Evolutionary conservation across 2,797 vertebrate genomes (phyloP).

Genomic region (Sebastes jordani): DNA sequence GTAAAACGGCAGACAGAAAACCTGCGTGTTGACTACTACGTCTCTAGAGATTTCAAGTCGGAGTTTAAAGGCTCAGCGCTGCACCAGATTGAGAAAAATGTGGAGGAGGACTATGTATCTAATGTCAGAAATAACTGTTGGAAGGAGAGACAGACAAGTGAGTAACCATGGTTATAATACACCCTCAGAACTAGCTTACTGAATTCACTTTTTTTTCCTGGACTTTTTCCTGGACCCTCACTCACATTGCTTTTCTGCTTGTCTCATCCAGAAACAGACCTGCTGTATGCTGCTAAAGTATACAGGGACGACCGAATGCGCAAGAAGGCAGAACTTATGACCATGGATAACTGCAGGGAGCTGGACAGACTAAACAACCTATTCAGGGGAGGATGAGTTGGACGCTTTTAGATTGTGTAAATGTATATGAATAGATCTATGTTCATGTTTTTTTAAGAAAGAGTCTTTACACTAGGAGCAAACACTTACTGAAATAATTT

Average conservation of each 20-base stretch:
- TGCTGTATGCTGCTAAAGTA: constrained; percentile 94
- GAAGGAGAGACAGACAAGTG: constrained; percentile 98
- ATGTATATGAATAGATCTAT: constrained; percentile 74
- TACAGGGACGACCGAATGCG: constrained; percentile 94
- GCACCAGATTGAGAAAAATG: constrained; percentile 95
- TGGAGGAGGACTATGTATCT: constrained; percentile 97
- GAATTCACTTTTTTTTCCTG: not conserved
- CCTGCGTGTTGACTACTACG: constrained; percentile 90
- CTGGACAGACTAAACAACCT: constrained; percentile 93
- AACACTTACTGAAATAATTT: constrained; percentile 56
- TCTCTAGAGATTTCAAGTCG: constrained; percentile 93
- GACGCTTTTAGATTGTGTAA: constrained; percentile 63
- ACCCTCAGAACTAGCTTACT: not conserved
- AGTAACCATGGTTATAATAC: constrained; percentile 57
- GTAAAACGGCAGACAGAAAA: constrained; percentile 95
- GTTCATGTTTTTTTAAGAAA: constrained; percentile 73
- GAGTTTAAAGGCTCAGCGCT: constrained; percentile 92
- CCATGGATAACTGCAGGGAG: constrained; percentile 98
- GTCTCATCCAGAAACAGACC: constrained; percentile 88
- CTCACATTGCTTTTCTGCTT: constrained; percentile 23
- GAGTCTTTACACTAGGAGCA: constrained; percentile 70
- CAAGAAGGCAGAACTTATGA: constrained; percentile 93
- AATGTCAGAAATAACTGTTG: constrained; percentile 98
- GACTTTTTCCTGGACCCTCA: not conserved
- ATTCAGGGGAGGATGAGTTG: constrained; percentile 92